Evolutionary conservation across 53 echinoderm and acorn worm species (phyloP).

Genomic region (Holothuria scabra): DNA sequence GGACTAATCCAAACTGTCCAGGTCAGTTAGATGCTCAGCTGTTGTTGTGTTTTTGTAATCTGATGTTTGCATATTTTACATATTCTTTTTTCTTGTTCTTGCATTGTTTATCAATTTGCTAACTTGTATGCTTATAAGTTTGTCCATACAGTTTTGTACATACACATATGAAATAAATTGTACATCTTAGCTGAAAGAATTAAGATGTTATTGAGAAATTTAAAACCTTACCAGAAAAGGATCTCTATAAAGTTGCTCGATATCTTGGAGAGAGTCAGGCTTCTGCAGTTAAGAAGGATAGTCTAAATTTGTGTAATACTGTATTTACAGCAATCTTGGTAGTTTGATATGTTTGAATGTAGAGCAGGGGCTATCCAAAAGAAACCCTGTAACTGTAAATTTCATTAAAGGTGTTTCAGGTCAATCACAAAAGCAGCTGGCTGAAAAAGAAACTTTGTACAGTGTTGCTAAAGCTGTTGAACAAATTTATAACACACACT

Average conservation of each 20-base stretch:
- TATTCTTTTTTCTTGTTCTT: no score
- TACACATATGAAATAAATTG: no score
- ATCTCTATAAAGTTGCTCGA: neutral
- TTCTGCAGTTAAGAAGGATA: neutral
- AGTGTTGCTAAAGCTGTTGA: conserved; percentile 23
- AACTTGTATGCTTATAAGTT: no score
- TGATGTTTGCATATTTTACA: neutral
- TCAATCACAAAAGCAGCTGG: neutral
- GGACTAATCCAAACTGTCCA: conserved; percentile 95
- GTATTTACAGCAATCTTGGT: no score
- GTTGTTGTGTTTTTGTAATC: neutral
- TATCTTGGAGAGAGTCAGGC: neutral
- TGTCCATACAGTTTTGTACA: no score
- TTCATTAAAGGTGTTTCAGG: neutral
- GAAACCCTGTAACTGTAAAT: neutral
- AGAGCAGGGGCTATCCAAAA: neutral
- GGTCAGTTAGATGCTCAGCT: conserved; percentile 42
- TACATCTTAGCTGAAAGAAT: neutral
- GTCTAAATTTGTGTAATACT: neutral
- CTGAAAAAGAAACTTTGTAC: neutral
- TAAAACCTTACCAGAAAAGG: neutral
- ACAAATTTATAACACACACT: conserved; percentile 2
- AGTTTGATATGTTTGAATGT: neutral
- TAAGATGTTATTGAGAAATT: neutral
- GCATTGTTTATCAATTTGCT: no score